Base-by-base conservation (phyloP, 2,113 vertebrate species). In the Rhegmatorhina hoffmannsi region DNA sequence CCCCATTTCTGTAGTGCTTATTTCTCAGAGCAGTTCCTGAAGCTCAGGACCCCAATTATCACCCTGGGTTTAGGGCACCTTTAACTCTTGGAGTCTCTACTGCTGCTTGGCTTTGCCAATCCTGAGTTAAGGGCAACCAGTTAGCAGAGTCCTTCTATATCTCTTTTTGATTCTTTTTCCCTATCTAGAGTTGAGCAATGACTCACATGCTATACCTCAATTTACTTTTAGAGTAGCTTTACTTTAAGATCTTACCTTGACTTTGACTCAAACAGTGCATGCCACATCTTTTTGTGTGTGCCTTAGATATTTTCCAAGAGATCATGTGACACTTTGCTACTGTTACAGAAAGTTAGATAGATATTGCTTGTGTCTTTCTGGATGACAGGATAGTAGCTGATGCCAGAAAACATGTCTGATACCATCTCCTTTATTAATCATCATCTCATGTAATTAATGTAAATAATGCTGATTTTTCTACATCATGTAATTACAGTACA, bases 401-500 rank as follows among this genome's bases (percentile, higher is more conserved):
- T 92, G 58, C 34, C 70, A 85, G 50, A 91, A 93, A 93, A 3
- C 31, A 49, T 46, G 53, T 83, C 70, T 94, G 36, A 50, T 36
- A 84, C 44, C 55, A 77, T 92, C 62, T 93, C 20, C 20, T 85
- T 81, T 88, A 73, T 95, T 95, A 94, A 74, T 92, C 64, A 85
- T 33, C 18, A 12, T 3, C 72, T 69, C 34, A 84, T 84, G 58
- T n/a, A 89, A 78, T 63, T 74, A 53, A 83, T 31, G 13, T 87
- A 91, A 90, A 90, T 79, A 79, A 76, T 83, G 8, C 28, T 1
- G 1, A 58, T 91, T 90, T 84, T 83, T 73, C 28, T 85, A 21
- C n/a, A 50, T 73, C 36, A 34, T 46, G 13, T 53, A 79, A 82
- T 87, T 91, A 56, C 11, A 76, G 40, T 79, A 69, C 12, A 50